Evolutionary conservation across 2,113 vertebrate species (phyloP).

Genomic region (Murina feae): DNA sequence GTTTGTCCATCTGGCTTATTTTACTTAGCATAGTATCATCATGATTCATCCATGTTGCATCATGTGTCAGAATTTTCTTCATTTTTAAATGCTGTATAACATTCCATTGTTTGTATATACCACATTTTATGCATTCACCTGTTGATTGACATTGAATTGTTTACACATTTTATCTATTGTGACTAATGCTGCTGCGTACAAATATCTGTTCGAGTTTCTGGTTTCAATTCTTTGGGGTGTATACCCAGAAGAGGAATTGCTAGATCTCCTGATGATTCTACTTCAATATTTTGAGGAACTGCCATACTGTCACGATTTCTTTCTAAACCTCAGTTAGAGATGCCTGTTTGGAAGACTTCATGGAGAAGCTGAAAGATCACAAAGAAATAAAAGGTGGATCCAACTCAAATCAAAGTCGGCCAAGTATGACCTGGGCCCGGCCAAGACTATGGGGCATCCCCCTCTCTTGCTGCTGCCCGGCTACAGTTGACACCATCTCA

Average conservation of each 20-base stretch:
- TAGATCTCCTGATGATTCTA: background rate
- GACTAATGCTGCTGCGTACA: background rate
- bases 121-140: background rate
- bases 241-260: background rate
- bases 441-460: no score
- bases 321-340: background rate
- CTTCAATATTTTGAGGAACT: background rate
- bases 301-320: no score
- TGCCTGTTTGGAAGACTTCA: background rate
- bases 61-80: background rate
- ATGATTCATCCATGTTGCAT: background rate
- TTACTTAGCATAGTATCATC: no score
- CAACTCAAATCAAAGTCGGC: background rate
- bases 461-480: background rate
- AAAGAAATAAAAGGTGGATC: background rate
- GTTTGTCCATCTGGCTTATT: no score
- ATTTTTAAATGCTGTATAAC: background rate
- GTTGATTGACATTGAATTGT: background rate
- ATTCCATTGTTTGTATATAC: background rate
- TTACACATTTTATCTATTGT: background rate
- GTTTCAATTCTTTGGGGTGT: background rate
- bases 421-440: background rate
- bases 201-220: background rate
- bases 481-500: background rate
- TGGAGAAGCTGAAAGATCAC: background rate